Conservation (phyloP, 2,113 vertebrate species). For the Lonchura striata region DNA sequence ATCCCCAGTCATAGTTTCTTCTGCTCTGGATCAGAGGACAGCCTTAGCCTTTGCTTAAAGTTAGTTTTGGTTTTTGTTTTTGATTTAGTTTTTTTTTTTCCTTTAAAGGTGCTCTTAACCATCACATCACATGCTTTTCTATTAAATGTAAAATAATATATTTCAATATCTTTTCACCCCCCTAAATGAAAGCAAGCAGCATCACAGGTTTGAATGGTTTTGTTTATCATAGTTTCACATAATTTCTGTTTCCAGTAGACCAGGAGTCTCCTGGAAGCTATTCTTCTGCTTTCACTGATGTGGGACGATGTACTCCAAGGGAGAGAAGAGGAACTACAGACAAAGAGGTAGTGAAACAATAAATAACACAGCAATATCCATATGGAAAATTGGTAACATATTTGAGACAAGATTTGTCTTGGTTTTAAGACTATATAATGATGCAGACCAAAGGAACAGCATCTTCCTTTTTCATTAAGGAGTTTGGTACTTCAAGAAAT, state of each 20-base stretch:
- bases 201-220: neutral
- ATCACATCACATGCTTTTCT: neutral
- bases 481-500: neutral
- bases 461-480: neutral
- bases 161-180: neutral
- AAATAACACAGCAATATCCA: neutral
- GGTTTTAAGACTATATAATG: neutral
- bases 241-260: slow-evolving; percentile 79
- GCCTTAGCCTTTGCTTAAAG: neutral
- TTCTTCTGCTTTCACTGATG: slow-evolving; percentile 81
- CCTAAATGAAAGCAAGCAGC: neutral
- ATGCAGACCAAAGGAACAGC: neutral
- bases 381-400: neutral
- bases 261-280: slow-evolving; percentile 86
- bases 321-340: slow-evolving; percentile 86
- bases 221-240: neutral
- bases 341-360: slow-evolving; percentile 84
- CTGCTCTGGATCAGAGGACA: neutral
- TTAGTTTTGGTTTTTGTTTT: neutral
- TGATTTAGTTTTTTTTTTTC: neutral
- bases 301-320: slow-evolving; percentile 79
- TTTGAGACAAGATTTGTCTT: neutral
- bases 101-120: neutral
- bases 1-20: neutral
- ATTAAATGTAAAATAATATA: neutral